These are phyloP conservation scores for Phyllostomus discolor DNA, from an alignment of 2,113 vertebrate species.

Conservation along the genomic window DNA sequence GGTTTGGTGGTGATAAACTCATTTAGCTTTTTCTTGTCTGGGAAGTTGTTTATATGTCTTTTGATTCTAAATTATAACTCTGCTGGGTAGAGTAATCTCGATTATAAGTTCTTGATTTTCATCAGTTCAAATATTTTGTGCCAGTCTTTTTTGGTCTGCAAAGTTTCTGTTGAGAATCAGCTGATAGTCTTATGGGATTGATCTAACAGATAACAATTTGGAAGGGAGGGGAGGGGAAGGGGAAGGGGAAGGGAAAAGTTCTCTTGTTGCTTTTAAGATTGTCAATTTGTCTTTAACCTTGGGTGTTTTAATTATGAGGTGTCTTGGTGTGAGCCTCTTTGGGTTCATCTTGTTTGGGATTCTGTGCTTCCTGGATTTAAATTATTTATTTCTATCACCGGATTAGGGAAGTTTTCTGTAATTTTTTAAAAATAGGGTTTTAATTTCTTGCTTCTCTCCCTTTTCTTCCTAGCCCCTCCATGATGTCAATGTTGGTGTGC, in stretches of 20 bases:
- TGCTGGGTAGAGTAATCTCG: too few species aligned
- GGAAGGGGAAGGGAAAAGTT: too few species aligned
- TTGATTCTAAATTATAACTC: too few species aligned
- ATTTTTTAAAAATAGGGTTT: neutral
- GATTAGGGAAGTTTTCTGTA: neutral
- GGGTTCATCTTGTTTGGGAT: neutral
- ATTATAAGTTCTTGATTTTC: too few species aligned
- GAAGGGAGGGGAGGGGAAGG: too few species aligned
- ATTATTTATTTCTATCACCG: neutral
- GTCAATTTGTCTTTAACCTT: neutral
- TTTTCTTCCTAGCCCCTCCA: neutral
- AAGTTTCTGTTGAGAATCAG: neutral
- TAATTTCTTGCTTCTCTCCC: neutral
- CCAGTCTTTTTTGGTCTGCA: neutral
- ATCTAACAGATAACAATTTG: too few species aligned
- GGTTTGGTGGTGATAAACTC: too few species aligned
- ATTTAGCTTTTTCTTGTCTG: too few species aligned
- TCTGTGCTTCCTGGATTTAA: neutral
- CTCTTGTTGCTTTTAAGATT: neutral
- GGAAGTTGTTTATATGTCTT: too few species aligned
- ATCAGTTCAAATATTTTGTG: too few species aligned
- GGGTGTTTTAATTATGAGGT: neutral
- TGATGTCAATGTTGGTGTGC: neutral
- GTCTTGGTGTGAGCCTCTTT: neutral
- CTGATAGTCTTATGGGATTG: neutral